Conservation (phyloP, 2,888 invertebrate genomes). For the Drosophila mimica region DNA sequence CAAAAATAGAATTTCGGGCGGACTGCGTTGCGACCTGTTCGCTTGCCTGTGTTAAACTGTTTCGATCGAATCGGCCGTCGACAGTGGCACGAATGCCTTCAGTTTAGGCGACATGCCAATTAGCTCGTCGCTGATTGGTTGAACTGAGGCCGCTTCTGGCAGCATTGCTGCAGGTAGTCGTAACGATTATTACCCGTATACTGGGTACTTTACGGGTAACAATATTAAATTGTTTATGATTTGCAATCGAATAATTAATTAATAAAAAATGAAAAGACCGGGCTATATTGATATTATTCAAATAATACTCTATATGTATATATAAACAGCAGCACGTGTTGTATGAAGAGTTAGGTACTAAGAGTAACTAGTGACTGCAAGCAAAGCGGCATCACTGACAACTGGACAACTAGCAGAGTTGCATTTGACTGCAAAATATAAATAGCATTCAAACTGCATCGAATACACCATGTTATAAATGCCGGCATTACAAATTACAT, state of each 20-base stretch:
- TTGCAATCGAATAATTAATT: not conserved
- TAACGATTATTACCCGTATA: slow-evolving; percentile 9
- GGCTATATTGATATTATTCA: not conserved
- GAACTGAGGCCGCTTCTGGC: slow-evolving; percentile 57
- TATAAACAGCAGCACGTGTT: not conserved
- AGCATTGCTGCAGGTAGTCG: slow-evolving; percentile 37
- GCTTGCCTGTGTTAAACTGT: slow-evolving; percentile 55
- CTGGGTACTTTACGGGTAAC: slow-evolving; percentile 16
- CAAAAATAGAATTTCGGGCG: slow-evolving; percentile 30
- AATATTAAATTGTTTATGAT: not conserved
- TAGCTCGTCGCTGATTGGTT: slow-evolving; percentile 50
- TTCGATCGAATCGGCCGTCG: slow-evolving; percentile 45
- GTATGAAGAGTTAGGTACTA: not conserved
- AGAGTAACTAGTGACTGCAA: not conserved
- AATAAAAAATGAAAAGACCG: not conserved
- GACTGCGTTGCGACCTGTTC: slow-evolving; percentile 41
- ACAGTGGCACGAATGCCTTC: slow-evolving; percentile 40
- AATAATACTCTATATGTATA: not conserved
- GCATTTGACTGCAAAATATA: not conserved
- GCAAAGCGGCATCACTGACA: not conserved
- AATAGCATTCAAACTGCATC: not conserved
- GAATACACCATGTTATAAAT: not conserved
- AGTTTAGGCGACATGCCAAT: slow-evolving; percentile 42
- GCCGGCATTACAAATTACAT: not conserved
- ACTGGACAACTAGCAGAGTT: not conserved